A percentile compares a stretch with the other conserved stretches of the same genome.
Evolutionary conservation across 2,888 invertebrate genomes (phyloP).

Genomic region (Scaptomyza flava): DNA sequence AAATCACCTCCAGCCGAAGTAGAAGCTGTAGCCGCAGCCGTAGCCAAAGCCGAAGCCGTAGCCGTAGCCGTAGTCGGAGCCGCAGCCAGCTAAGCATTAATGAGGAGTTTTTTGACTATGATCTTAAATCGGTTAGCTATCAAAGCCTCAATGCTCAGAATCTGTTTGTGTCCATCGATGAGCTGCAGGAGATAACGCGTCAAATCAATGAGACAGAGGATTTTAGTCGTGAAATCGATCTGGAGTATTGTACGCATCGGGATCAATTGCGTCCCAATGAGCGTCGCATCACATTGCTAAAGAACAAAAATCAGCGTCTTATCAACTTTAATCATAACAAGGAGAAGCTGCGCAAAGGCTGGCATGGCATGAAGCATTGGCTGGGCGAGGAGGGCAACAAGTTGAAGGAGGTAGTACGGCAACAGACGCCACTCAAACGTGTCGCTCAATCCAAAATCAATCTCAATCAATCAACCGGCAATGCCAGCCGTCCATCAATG

Average conservation of each 20-base stretch:
- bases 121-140: conserved; percentile 84
- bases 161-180: conserved; percentile 84
- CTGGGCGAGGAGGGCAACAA: conserved; percentile 83
- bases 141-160: conserved; percentile 83
- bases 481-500: conserved; percentile 48
- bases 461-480: conserved; percentile 60
- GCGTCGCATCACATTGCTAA: conserved; percentile 83
- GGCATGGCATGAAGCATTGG: conserved; percentile 84
- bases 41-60: conserved; percentile 24
- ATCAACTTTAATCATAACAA: conserved; percentile 83
- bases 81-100: conserved; percentile 59
- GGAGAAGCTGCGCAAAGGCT: conserved; percentile 83
- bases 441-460: conserved; percentile 76
- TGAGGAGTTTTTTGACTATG: conserved; percentile 77
- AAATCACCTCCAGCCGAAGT: conserved; percentile 64
- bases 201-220: conserved; percentile 84
- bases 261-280: conserved; percentile 83
- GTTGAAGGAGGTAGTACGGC: conserved; percentile 83
- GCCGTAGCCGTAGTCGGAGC: conserved; percentile 21
- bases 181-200: conserved; percentile 83
- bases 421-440: conserved; percentile 82
- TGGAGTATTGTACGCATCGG: conserved; percentile 84
- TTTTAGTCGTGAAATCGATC: conserved; percentile 82
- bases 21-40: conserved; percentile 29
- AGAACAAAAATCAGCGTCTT: conserved; percentile 83